These are phyloP conservation scores for Lycia hirtaria DNA, from an alignment of 2,888 invertebrate species.

Conservation along the genomic window DNA sequence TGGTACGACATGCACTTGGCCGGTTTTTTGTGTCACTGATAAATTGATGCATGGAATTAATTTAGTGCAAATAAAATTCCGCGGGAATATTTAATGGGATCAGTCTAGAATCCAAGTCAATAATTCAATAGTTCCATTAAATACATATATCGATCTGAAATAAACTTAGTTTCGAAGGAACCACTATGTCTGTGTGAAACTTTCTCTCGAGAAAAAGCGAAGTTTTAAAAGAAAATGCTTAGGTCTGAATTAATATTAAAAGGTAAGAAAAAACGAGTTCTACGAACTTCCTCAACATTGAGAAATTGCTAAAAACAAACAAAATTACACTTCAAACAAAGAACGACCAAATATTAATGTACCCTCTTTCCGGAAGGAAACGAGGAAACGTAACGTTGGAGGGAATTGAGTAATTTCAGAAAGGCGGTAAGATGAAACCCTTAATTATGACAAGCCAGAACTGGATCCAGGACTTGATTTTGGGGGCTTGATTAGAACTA, in stretches of 20 bases:
- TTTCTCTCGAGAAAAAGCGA: background rate
- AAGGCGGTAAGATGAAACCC: conserved; percentile 47
- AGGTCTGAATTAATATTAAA: background rate
- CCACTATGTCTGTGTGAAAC: too few species aligned
- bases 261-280: conserved; percentile 8
- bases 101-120: too few species aligned
- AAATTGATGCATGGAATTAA: too few species aligned
- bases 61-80: too few species aligned
- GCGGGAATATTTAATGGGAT: too few species aligned
- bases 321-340: conserved; percentile 35
- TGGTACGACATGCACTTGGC: too few species aligned
- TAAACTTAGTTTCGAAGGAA: too few species aligned
- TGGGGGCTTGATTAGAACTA: conserved; percentile 3
- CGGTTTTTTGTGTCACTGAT: too few species aligned
- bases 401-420: conserved; percentile 49
- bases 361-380: conserved; percentile 29
- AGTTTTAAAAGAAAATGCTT: background rate
- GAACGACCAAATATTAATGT: conserved; percentile 39
- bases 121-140: too few species aligned
- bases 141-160: too few species aligned
- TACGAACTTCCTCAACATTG: conserved; percentile 6
- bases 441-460: conserved; percentile 53
- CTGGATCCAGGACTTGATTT: conserved; percentile 20
- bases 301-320: conserved; percentile 32
- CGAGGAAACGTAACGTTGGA: conserved; percentile 19